These are phyloP conservation scores for Acanthopleura granulata DNA, from an alignment of 2,888 invertebrate genomes.

Conservation along the genomic window DNA sequence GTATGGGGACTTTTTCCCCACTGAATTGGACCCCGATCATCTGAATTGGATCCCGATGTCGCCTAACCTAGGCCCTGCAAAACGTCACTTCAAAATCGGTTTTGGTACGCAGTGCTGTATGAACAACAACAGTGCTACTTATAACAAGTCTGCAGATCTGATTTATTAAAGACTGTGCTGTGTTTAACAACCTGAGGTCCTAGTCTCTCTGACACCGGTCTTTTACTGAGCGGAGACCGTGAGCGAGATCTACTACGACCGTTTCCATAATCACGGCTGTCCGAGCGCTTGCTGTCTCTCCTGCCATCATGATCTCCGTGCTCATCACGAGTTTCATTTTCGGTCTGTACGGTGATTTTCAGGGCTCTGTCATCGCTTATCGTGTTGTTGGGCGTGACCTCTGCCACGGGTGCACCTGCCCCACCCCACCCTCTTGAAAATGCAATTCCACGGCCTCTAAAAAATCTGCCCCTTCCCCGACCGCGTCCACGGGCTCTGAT, in stretches of 20 bases:
- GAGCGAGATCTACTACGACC: slow-evolving; percentile 21
- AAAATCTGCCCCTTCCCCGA: background rate
- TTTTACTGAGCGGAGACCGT: slow-evolving; percentile 22
- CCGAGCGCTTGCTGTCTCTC: background rate
- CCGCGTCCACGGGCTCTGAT: background rate
- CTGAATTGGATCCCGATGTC: no score
- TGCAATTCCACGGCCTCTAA: background rate
- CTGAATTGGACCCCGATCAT: no score
- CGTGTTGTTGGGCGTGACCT: background rate
- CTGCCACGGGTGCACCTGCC: background rate
- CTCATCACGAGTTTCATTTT: no score
- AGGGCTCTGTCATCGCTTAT: background rate
- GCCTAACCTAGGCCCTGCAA: no score
- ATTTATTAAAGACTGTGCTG: background rate
- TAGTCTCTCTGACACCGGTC: slow-evolving; percentile 23
- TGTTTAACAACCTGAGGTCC: slow-evolving; percentile 25
- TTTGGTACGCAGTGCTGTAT: no score
- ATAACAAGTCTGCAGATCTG: no score
- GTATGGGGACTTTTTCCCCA: no score
- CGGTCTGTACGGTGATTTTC: background rate
- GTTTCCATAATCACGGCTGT: slow-evolving; percentile 21
- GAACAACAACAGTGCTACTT: no score
- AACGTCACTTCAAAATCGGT: no score
- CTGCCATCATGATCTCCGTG: no score
- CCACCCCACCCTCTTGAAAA: background rate